Percentiles rank a stretch among this genome's conserved stretches.
These are phyloP conservation scores for Holocentrus rufus DNA, from an alignment of 2,797 vertebrate species.

Conservation along the genomic window DNA sequence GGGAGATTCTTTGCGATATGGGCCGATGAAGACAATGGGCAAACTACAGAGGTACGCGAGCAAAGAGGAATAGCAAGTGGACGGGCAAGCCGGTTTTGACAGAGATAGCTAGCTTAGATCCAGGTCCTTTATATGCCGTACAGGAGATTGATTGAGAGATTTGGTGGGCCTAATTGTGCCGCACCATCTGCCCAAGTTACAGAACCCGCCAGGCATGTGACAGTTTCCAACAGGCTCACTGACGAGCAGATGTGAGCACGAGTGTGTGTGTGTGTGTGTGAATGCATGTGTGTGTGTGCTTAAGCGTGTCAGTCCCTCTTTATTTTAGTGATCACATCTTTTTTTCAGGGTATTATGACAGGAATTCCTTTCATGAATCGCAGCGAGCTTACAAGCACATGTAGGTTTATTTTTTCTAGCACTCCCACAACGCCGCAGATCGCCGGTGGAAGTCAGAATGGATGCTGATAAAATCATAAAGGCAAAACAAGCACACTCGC, in stretches of 20 bases:
- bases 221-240: conserved; percentile 76
- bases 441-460: conserved; percentile 53
- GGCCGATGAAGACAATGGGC: conserved; percentile 22
- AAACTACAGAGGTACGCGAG: background rate
- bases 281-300: conserved; percentile 27
- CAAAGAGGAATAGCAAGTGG: conserved; percentile 30
- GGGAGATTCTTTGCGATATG: conserved; percentile 6
- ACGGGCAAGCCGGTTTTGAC: conserved; percentile 39
- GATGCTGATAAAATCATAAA: conserved; percentile 35
- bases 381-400: conserved; percentile 32
- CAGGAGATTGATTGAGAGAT: conserved; percentile 81
- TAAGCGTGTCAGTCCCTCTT: conserved; percentile 53
- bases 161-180: conserved; percentile 82
- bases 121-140: conserved; percentile 52
- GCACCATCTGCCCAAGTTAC: conserved; percentile 84
- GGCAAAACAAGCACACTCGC: conserved; percentile 45
- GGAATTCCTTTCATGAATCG: conserved; percentile 34
- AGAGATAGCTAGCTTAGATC: conserved; percentile 50
- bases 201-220: conserved; percentile 79
- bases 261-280: conserved; percentile 20
- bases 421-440: conserved; percentile 44
- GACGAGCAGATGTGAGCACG: conserved; percentile 78
- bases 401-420: conserved; percentile 8
- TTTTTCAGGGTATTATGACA: conserved; percentile 53
- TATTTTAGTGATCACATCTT: conserved; percentile 58